phyloP scores from a whole-genome alignment of 2,113 vertebrate species.

The Pelobates fuscus region DNA sequence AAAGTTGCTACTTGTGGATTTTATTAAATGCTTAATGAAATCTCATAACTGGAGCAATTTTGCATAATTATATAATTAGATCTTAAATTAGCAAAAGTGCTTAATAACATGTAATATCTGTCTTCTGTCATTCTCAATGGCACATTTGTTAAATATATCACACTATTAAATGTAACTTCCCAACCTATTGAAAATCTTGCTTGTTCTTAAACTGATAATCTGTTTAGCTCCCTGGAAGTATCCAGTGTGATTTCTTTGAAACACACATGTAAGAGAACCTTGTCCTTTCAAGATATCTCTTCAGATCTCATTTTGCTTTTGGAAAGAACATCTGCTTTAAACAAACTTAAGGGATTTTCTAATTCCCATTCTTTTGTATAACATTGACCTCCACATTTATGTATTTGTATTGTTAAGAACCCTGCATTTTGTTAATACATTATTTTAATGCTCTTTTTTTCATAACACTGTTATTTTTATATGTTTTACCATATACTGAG shows the following conservation, averaged over 20 bases:
- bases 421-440: too few relatives aligned
- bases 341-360: constrained; percentile 5
- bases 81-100: not conserved
- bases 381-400: not conserved
- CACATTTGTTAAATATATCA: not conserved
- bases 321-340: constrained; percentile 4
- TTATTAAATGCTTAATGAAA: not conserved
- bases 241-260: constrained; percentile 2
- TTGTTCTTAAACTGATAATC: not conserved
- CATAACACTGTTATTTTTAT: not conserved
- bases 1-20: too few relatives aligned
- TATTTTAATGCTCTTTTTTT: not conserved
- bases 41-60: not conserved
- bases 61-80: not conserved
- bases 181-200: not conserved
- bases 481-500: too few relatives aligned
- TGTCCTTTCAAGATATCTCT: constrained; percentile 2
- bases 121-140: constrained; percentile 34
- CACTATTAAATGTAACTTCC: not conserved
- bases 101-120: not conserved
- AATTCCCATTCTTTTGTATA: constrained; percentile 3
- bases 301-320: constrained; percentile 15
- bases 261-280: not conserved
- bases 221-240: not conserved
- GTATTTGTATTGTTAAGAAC: not conserved